Base-by-base conservation (phyloP, 92 coral and sea anemone genomes). In the Bergia sp. region DNA sequence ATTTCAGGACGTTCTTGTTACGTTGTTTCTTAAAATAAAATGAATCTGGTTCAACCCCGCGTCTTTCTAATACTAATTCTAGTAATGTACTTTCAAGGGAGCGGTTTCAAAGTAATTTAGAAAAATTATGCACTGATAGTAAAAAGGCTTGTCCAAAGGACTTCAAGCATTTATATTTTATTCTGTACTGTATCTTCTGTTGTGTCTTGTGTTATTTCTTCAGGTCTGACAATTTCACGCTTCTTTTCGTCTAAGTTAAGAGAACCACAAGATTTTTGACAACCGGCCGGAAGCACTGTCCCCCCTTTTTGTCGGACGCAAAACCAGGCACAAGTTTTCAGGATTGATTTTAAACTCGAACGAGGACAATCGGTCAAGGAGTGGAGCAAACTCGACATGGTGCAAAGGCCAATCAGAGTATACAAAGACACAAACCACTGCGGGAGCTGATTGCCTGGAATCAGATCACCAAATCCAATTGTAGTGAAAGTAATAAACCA, bases 401-500 rank as follows among this genome's bases (percentile, higher is more conserved):
- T 66, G 36, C 58, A 43, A 44, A 82, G 86, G 86, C 86, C 86
- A 9, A 82, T 43, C 21, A 82, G 39, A 82, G 77, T 82, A 44
- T 82, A 82, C 13, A 82, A 44, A 67, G 76, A 47, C 3, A 12
- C 10, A n/a, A 67, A 1, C 57, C 76, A 82, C 42, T 82, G 77
- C 10, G 86, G 86, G 9, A 82, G 40, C 16, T 73, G 44, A 9
- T 37, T 82, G 16, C n/a, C 76, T 10, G 86, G 86, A 49, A 69
- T 44, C 61, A 82, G 73, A 67, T 82, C 86, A 5, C 86, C 86
- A 21, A 82, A 82, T 5, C 86, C 86, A 41, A 82, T 67, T 10
- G 86, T 82, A 44, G 86, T 82, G 77, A 67, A 82, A 10, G 86
- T 82, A 44, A 67, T 82, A 67, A 66, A 82, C 86, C 86, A 82